Base-by-base conservation (phyloP, 1,140 invertebrate genomes). In the Papilio aristodemus region DNA sequence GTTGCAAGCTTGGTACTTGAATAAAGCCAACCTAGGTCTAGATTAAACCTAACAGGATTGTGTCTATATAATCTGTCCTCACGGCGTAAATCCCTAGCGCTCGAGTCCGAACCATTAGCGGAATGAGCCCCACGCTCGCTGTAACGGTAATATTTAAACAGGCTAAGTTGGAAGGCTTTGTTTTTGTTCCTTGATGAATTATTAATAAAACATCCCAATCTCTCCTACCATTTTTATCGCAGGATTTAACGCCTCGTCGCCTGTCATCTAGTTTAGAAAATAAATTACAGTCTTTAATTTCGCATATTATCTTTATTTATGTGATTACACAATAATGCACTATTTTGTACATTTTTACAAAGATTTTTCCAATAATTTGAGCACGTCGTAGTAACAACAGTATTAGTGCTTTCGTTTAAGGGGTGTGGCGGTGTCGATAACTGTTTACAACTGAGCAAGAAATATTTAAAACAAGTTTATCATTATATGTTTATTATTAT, bases 11-110 rank as follows among this genome's bases (percentile, higher is more conserved):
- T 32, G 27, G 2, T 32, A 22, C 19, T 50, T 54, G 3, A 54
- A 54, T 54, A 54, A 22, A 19, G 5, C 19, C 1, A 4, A 54
- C 19, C 19, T 54, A 54, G 46, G 17, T 19, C 43, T 50, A 50
- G 43, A 50, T 50, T 19, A 50, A 17, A 50, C 7, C 46, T 54
- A 54, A 54, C 46, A 54, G 46, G 46, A 54, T 54, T 54, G 46
- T 5, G 10, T 22, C 19, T 6, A 6, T 54, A 22, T 54, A 54
- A 54, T 54, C 46, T 54, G 46, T 11, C 10, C 8, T 10, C 11
- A 22, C 43, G 46, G 9, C 17, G 17, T 22, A 50, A 50, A 50
- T 22, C 46, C 46, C 2, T 11, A 0, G 4, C 10, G 19, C 10
- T 22, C 46, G 17, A 50, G 1, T 50, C 22, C 3, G 10, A 8